A percentile compares a stretch with the other conserved stretches of the same genome.
phyloP scores from a whole-genome alignment of 2,797 vertebrate genomes.

The Remorina albescens region DNA sequence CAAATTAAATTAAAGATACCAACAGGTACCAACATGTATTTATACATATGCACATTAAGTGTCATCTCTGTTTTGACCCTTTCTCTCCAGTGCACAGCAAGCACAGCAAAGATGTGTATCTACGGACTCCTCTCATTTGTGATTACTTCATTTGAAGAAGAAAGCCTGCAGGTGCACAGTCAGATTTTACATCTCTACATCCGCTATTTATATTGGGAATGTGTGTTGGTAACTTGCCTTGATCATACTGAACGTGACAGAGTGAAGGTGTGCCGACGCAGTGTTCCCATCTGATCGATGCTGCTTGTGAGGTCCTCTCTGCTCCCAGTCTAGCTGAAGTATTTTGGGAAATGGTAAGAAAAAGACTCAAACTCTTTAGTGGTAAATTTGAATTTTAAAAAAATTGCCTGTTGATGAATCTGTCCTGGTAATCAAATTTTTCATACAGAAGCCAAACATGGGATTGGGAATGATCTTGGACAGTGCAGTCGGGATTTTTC shows the following conservation, averaged over 20 bases:
- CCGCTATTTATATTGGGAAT: background rate
- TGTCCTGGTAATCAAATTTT: constrained; percentile 9
- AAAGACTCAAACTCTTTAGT: background rate
- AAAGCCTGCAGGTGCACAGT: constrained; percentile 92
- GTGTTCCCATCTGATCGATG: constrained; percentile 90
- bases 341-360: constrained; percentile 94
- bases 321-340: constrained; percentile 94
- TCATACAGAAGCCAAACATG: constrained; percentile 91
- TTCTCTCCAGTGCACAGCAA: constrained; percentile 90
- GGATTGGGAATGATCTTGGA: constrained; percentile 95
- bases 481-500: constrained; percentile 96
- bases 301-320: constrained; percentile 94
- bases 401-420: background rate
- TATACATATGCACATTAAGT: background rate
- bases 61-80: background rate
- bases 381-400: background rate
- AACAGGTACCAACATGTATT: background rate
- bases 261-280: constrained; percentile 57
- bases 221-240: background rate
- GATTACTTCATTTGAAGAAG: constrained; percentile 93
- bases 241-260: constrained; percentile 26
- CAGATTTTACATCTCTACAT: background rate
- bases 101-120: constrained; percentile 95
- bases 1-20: background rate
- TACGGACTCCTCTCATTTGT: constrained; percentile 97